Evolutionary conservation across 1,140 invertebrate genomes (phyloP), one percentile per base, ranked within the genome.

Genomic region (Aphaenogaster rudis): DNA sequence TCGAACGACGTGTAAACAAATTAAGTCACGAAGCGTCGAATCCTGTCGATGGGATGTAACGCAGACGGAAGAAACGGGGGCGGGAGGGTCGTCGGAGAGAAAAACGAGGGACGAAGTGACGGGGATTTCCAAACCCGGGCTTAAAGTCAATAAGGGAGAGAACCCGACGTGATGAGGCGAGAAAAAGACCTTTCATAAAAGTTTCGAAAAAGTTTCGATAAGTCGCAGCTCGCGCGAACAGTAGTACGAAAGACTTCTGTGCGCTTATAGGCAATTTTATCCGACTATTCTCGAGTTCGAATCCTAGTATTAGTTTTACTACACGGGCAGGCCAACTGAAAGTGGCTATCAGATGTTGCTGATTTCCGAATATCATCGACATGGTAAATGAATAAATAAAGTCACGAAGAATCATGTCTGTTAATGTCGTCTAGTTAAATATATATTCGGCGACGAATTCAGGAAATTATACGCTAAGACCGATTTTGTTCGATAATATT

Each of bases 121-220:
- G 71, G 52, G n/a, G 85, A 72, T 85, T 88, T 77, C 48, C 39
- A 85, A 86, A 82, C 79, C 86, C 69, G 39, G 76, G 71, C 91
- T 92, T 91, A 91, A 93, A 93, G 93, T 93, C 92, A 93, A 93
- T 93, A 93, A 93, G 92, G 86, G 79, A 84, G 81, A 86, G 87
- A 87, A 87, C 33, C 78, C 42, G 66, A 90, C 76, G 89, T 79
- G 89, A 90, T 90, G 88, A 90, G 89, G 85, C 89, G 84, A 69
- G 85, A 85, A 87, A 89, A 89, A 87, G 89, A 89, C 78, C 89
- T 87, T 71, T 87, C 78, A 69, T 69, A 63, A 84, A 90, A 89
- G 71, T 90, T 90, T 87, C 78, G 63, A 78, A 89, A 90, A 88
- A 91, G 87, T 91, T 91, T 91, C 89, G 89, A 91, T 91, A 91